A percentile compares a stretch with the other conserved stretches of the same genome.
Conservation (phyloP, 2,797 vertebrate genomes). For the Sitta carolinensis region DNA sequence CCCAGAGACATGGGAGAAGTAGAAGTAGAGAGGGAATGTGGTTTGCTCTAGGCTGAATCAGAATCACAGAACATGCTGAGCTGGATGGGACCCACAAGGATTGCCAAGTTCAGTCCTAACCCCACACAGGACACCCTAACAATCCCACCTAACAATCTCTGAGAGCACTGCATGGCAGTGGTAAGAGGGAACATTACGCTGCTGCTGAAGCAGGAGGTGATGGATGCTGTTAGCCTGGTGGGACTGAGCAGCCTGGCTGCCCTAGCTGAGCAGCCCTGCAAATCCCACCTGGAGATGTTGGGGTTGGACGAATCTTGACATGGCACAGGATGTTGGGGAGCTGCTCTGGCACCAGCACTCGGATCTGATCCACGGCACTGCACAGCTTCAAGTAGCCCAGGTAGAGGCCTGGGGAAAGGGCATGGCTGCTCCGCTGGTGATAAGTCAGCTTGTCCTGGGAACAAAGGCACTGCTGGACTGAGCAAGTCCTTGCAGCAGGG, state of each 20-base stretch:
- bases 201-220: background rate
- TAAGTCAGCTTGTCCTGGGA: slow-evolving; percentile 88
- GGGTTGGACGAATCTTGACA: slow-evolving; percentile 88
- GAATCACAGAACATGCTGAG: background rate
- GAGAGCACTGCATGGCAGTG: background rate
- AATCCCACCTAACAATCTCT: background rate
- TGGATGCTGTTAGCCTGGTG: background rate
- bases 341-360: slow-evolving; percentile 87
- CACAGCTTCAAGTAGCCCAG: slow-evolving; percentile 91
- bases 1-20: background rate
- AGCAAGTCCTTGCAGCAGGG: accelerated
- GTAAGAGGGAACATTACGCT: accelerated
- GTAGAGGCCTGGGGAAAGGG: slow-evolving; percentile 85
- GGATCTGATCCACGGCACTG: slow-evolving; percentile 91
- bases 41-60: background rate
- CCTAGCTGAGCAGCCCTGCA: background rate
- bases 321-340: slow-evolving; percentile 91
- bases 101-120: accelerated
- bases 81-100: background rate
- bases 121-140: background rate
- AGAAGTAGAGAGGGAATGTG: background rate
- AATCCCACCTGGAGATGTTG: slow-evolving; percentile 87
- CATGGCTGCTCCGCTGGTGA: slow-evolving; percentile 85
- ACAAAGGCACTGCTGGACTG: background rate
- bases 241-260: background rate